Percentiles rank a stretch among this genome's conserved stretches.
Evolutionary conservation across 2,888 invertebrate genomes (phyloP).

Genomic region (Stegana nigrithorax): DNA sequence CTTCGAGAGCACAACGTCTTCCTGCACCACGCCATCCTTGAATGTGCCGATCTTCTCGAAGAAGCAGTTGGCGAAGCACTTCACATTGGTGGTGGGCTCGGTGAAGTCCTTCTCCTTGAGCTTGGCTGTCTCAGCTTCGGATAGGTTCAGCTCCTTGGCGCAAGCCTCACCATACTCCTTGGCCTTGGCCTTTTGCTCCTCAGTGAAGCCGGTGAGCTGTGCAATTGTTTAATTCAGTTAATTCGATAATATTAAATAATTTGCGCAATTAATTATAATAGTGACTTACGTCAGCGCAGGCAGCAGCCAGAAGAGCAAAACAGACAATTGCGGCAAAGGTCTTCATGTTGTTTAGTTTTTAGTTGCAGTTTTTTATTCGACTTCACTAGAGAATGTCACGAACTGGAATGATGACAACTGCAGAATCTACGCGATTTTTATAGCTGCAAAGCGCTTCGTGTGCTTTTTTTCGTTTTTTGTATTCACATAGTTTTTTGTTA

Average conservation of each 20-base stretch:
- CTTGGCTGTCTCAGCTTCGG: conserved; percentile 45
- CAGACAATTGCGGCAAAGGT: conserved; percentile 43
- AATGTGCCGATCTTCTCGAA: conserved; percentile 56
- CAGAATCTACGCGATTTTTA: conserved; percentile 37
- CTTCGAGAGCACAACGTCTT: conserved; percentile 38
- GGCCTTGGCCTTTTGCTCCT: conserved; percentile 52
- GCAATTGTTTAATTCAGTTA: no score
- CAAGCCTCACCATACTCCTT: conserved; percentile 46
- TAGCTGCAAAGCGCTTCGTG: conserved; percentile 30
- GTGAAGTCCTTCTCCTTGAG: conserved; percentile 47
- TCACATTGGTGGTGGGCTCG: conserved; percentile 45
- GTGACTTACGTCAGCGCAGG: conserved; percentile 46
- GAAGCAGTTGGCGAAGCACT: conserved; percentile 64
- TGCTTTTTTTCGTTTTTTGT: conserved; percentile 1
- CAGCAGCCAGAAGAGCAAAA: conserved; percentile 41
- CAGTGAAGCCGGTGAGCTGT: conserved; percentile 43
- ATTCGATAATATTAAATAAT: no score
- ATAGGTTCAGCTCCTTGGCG: conserved; percentile 38
- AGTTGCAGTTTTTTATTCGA: neutral
- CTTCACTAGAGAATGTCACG: neutral
- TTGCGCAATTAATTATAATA: no score
- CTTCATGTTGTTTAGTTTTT: conserved; percentile 43
- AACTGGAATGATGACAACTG: conserved; percentile 38
- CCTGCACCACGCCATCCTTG: conserved; percentile 54
- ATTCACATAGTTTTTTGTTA: conserved; percentile 17